Conservation (phyloP, 2,113 vertebrate species). For the Sminthopsis crassicaudata region DNA sequence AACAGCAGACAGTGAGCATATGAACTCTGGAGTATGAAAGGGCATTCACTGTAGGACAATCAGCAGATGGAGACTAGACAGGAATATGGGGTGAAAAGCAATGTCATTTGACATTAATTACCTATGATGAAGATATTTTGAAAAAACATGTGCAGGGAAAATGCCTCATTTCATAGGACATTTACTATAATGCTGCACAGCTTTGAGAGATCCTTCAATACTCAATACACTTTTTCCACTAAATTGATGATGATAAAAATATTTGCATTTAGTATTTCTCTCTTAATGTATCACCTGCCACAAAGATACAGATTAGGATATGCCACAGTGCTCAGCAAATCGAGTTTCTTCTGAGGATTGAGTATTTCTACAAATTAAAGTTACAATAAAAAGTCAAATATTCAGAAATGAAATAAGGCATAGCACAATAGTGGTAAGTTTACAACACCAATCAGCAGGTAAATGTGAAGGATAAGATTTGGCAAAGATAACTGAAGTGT, state of each 20-base stretch:
- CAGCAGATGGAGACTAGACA: conserved; percentile 47
- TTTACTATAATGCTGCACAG: conserved; percentile 16
- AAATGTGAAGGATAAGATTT: conserved; percentile 20
- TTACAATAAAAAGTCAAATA: conserved; percentile 43
- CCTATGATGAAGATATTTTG: conserved; percentile 70
- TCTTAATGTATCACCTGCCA: conserved; percentile 2
- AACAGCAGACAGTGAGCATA: conserved; percentile 43
- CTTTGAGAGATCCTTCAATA: conserved; percentile 10
- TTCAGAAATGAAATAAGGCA: conserved; percentile 37
- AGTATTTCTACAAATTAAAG: conserved; percentile 55
- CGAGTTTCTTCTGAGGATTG: conserved; percentile 48
- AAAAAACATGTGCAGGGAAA: conserved; percentile 59
- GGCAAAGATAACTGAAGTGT: not conserved
- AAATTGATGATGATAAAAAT: conserved; percentile 30
- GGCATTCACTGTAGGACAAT: conserved; percentile 62
- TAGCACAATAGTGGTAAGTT: conserved; percentile 19
- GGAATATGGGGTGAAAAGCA: not conserved
- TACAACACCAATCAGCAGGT: conserved; percentile 29
- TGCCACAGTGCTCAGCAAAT: not conserved
- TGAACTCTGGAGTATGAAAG: conserved; percentile 65
- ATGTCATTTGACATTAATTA: conserved; percentile 73
- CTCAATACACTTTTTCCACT: conserved; percentile 17
- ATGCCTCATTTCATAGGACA: conserved; percentile 57
- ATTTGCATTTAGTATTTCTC: conserved; percentile 21
- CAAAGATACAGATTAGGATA: conserved; percentile 10